Base-by-base conservation (phyloP, 2,113 vertebrate species). In the Falcunculus frontatus region DNA sequence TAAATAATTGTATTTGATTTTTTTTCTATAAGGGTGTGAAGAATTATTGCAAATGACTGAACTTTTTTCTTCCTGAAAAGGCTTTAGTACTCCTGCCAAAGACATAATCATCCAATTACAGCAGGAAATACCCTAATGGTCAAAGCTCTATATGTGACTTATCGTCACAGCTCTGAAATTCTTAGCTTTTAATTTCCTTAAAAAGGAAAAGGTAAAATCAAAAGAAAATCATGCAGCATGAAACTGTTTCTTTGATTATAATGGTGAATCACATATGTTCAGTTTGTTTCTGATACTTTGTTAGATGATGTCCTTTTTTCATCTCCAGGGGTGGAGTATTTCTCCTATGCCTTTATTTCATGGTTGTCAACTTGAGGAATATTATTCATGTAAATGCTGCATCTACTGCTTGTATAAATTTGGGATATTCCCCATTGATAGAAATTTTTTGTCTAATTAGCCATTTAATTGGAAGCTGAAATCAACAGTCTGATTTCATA, bases 401-500 rank as follows among this genome's bases (percentile, higher is more conserved):
- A 85, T 93, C 67, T 96, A 41, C 44, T 92, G 23, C 52, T 55
- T 92, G 37, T 59, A 72, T 46, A 62, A 89, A 73, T 92, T 84
- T 82, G 62, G 74, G 68, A 74, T 85, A 91, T 90, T 93, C 55
- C 67, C 77, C 44, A 42, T 33, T 74, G 76, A 76, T 73, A 84
- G 74, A 84, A 84, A 60, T 29, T 80, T 91, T 65, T 65, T 86
- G 33, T 46, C 32, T 91, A 89, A 92, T 76, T 84, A 70, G 55
- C 25, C 29, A 57, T 84, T 96, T 96, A 88, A 94, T 52, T 87
- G 62, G 81, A 92, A 92, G 50, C 62, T 93, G 85, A 90, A 89
- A 85, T 74, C 50, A 67, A 56, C 39, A 85, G 25, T 33, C 29
- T 57, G 30, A 33, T 87, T 75, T 93, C 33, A 35, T 81, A 57